These are phyloP conservation scores for Perizoma flavofasciatum DNA, from an alignment of 2,888 invertebrate genomes.

Conservation along the genomic window DNA sequence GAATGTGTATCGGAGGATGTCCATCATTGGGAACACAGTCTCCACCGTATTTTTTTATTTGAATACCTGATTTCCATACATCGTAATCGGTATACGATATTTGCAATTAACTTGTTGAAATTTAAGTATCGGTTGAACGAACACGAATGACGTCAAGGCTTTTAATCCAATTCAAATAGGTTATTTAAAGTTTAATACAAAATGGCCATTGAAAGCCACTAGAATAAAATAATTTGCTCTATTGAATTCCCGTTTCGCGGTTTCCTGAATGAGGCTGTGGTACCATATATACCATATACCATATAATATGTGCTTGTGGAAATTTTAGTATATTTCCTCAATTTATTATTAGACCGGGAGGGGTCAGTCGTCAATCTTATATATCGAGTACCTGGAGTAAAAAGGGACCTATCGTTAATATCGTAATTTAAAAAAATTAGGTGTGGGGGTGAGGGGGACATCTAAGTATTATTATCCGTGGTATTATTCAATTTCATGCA, in stretches of 20 bases:
- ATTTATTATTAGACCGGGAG: conserved; percentile 12
- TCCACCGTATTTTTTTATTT: too few relatives aligned
- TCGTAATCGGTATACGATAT: conserved; percentile 12
- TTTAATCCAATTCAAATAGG: conserved; percentile 45
- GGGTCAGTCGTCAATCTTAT: too few relatives aligned
- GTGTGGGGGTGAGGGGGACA: too few relatives aligned
- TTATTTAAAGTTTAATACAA: conserved; percentile 46
- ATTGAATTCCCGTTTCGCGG: conserved; percentile 38
- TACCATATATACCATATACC: too few relatives aligned
- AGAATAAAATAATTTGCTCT: conserved; percentile 45
- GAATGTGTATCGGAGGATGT: too few relatives aligned
- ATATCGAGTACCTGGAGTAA: too few relatives aligned
- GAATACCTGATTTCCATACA: too few relatives aligned
- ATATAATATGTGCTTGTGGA: conserved; percentile 20
- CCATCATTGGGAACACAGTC: too few relatives aligned
- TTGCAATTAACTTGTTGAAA: conserved; percentile 49
- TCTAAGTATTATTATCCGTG: too few relatives aligned
- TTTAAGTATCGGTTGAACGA: conserved; percentile 49
- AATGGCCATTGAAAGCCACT: conserved; percentile 46
- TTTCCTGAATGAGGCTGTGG: conserved; percentile 21
- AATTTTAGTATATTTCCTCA: conserved; percentile 34
- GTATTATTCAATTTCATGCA: too few relatives aligned
- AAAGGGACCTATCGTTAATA: too few relatives aligned
- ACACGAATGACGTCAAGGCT: conserved; percentile 48
- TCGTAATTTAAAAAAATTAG: too few relatives aligned